Evolutionary conservation across 2,888 invertebrate genomes (phyloP), one percentile per base, ranked within the genome.

Genomic region (Aquatica leii): DNA sequence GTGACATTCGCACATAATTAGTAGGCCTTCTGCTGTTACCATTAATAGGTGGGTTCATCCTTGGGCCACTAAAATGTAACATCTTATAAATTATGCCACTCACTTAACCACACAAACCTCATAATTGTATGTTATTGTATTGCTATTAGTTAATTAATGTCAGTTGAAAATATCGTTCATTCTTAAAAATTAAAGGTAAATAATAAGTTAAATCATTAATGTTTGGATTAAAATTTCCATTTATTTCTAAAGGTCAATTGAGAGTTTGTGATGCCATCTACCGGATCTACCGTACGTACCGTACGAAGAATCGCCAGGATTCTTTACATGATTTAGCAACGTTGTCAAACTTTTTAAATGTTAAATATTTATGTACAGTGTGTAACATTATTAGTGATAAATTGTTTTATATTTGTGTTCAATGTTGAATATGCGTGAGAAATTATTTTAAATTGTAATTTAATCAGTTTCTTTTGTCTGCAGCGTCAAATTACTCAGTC

Each of bases 1-100:
- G 67, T 18, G 72, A 69, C 65, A 75, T 71, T 21, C 78, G 72
- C 55, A 75, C 74, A 43, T 77, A 60, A 63, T 77, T 77, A 40
- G 73, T 72, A 61, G 78, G 76, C 41, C 76, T 64, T 40, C 74
- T 69, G 59, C 69, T 74, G 60, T 69, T 79, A 43, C 82, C 80
- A 73, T 80, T 80, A 75, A 81, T 80, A 55, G 80, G 78, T 56
- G 78, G 74, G 58, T 80, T 79, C 75, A 80, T 77, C 67, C 81
- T 74, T 56, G 80, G 77, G 61, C 80, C 81, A 75, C 81, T 81
- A 63, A 50, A 57, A 48, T 35, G 14, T 6, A 21, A 34, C 21
- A 24, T 15, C 12, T 40, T 40, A n/a, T 40, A 14, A 12, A 43
- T 43, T 8, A 43, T 15, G 15, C 17, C 14, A 8, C 17, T 8